Evolutionary conservation across 2,113 vertebrate species (phyloP), one percentile per base, ranked within the genome.

Genomic region (Monopterus albus): DNA sequence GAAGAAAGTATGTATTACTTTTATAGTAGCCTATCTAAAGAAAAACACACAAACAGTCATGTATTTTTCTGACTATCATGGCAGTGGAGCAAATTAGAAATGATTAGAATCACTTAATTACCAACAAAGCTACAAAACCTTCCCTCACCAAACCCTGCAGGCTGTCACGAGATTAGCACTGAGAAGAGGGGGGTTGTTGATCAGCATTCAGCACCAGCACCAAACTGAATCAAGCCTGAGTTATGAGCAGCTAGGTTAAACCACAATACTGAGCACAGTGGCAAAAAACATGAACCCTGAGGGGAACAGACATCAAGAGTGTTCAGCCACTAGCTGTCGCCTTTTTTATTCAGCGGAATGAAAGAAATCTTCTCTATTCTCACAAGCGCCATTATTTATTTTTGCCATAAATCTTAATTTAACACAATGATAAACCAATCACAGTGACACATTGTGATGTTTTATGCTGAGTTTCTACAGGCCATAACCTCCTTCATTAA

Each of bases 291-390:
- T 69, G 70, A 67, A 57, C 69, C 85, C 75, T 11, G 77, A 75
- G 74, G 81, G 69, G 61, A 82, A 56, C 46, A 61, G 47, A 72
- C 79, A 75, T 88, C 81, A 83, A 74, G 84, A 79, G 57, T 67
- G 81, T 87, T 75, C 78, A 56, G 47, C 45, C 35, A 50, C 64
- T 58, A 72, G 57, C 29, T 69, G 71, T 78, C 55, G 46, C 51
- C 49, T 39, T 56, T 73, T 79, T 63, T 64, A 70, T 64, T 68
- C 49, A 13, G 43, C 15, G 67, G 35, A 52, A 75, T 31, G 29
- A 55, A 15, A 3, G 65, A 76, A 72, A 38, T 20, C 39, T 29
- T 66, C 35, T 42, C n/a, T n/a, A 49, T 53, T 40, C 63, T 51
- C 51, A 23, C 52, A 63, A 58, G 73, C 13, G 14, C 43, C 6